Evolutionary conservation across 1,140 invertebrate species (phyloP), one percentile per base, ranked within the genome.

Genomic region (Anastatus disparis): DNA sequence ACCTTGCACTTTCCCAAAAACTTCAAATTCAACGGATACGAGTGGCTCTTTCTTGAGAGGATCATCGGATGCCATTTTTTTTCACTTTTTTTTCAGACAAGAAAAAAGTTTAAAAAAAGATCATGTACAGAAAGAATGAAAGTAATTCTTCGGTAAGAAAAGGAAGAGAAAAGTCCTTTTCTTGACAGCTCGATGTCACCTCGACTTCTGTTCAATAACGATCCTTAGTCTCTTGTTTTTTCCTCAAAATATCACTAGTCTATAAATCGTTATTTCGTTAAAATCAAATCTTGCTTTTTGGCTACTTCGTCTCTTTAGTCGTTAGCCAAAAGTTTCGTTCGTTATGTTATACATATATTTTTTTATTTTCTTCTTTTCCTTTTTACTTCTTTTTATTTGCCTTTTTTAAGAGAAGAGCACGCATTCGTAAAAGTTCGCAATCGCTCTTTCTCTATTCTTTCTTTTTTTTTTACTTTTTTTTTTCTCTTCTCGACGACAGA

Each of bases 1-100:
- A 95, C 94, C 94, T 91, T 95, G 94, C 31, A 96, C 93, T 85
- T 93, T 92, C 69, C 94, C 94, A 76, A 89, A 95, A 46, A 96
- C 93, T 87, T 96, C 94, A 79, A 95, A 96, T 74, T 96, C 94
- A 13, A 94, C 91, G 52, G 93, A 93, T 35, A 94, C 88, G 62
- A 93, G 86, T 1, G 88, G 84, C 66, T 87, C 86, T 44, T 80
- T 68, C 61, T 77, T 63, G 73, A 80, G 87, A 79, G 88, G 87
- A 29, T 40, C 55, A 12, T 48, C 26, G 12, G 17, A 61, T 13
- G 53, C 61, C 61, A 63, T 52, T 35, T 6, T 35, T n/a, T n/a
- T n/a, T n/a, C n/a, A n/a, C n/a, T n/a, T n/a, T n/a, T n/a, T n/a
- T n/a, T n/a, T n/a, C n/a, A n/a, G n/a, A n/a, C n/a, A n/a, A n/a